phyloP scores from a whole-genome alignment of 2,888 invertebrate species.

The Trichacis sp. region DNA sequence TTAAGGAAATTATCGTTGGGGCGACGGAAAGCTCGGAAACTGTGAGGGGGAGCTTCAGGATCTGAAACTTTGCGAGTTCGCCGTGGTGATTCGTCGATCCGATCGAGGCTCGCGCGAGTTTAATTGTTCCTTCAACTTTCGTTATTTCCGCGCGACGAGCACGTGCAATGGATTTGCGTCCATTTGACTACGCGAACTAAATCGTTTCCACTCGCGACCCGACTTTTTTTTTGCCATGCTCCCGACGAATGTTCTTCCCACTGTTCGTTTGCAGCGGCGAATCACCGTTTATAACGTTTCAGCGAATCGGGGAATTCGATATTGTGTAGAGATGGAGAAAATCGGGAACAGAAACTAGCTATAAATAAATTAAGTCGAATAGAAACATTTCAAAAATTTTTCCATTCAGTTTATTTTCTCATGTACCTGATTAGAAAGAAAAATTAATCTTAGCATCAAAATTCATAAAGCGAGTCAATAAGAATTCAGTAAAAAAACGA shows the following conservation, averaged over 20 bases:
- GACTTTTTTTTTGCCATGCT: background rate
- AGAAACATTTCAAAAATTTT: no score
- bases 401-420: no score
- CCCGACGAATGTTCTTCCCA: background rate
- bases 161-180: constrained; percentile 32
- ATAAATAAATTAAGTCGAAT: no score
- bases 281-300: no score
- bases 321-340: no score
- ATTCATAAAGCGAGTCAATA: no score
- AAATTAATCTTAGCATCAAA: no score
- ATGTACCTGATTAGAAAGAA: no score
- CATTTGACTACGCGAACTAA: constrained; percentile 23
- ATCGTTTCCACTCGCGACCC: constrained; percentile 1
- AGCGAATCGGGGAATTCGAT: no score
- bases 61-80: constrained; percentile 20
- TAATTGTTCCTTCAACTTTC: constrained; percentile 53
- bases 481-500: no score
- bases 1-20: constrained; percentile 44
- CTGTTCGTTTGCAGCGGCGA: no score
- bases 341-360: no score
- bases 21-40: constrained; percentile 31
- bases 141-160: constrained; percentile 43
- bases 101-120: constrained; percentile 39
- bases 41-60: constrained; percentile 13
- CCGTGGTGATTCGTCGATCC: constrained; percentile 33